Evolutionary conservation across 2,888 invertebrate genomes (phyloP).

Genomic region (Rhingia campestris): DNA sequence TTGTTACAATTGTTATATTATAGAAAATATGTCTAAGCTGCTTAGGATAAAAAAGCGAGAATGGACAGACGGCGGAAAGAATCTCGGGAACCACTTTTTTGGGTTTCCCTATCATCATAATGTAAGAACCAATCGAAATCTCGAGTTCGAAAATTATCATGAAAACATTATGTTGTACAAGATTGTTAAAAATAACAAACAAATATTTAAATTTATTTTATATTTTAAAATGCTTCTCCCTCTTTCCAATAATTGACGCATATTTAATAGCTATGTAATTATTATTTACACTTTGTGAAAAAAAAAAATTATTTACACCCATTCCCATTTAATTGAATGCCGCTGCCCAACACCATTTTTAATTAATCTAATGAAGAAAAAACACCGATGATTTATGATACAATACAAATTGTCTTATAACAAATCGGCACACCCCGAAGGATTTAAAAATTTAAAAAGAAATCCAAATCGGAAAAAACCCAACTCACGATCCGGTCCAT

Average conservation of each 20-base stretch:
- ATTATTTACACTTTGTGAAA: not conserved
- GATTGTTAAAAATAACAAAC: no score
- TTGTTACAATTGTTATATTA: no score
- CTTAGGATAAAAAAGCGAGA: no score
- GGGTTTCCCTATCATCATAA: no score
- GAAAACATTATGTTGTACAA: no score
- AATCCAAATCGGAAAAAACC: slow-evolving; percentile 8
- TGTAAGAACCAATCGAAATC: no score
- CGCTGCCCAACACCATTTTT: slow-evolving; percentile 8
- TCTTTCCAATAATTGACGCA: not conserved
- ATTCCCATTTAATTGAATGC: not conserved
- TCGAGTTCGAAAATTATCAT: no score
- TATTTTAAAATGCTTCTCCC: not conserved
- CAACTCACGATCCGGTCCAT: slow-evolving; percentile 54
- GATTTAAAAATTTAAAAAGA: slow-evolving; percentile 28
- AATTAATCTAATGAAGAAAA: slow-evolving; percentile 51
- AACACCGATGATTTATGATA: slow-evolving; percentile 64
- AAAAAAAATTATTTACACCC: not conserved
- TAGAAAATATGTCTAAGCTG: no score
- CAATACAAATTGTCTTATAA: slow-evolving; percentile 61
- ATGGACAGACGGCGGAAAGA: no score
- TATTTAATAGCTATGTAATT: not conserved
- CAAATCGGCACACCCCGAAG: slow-evolving; percentile 49
- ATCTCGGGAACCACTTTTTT: no score
- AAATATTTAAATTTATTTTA: no score